phyloP scores from a whole-genome alignment of 2,888 invertebrate species.

The Eupithecia exiguata region DNA sequence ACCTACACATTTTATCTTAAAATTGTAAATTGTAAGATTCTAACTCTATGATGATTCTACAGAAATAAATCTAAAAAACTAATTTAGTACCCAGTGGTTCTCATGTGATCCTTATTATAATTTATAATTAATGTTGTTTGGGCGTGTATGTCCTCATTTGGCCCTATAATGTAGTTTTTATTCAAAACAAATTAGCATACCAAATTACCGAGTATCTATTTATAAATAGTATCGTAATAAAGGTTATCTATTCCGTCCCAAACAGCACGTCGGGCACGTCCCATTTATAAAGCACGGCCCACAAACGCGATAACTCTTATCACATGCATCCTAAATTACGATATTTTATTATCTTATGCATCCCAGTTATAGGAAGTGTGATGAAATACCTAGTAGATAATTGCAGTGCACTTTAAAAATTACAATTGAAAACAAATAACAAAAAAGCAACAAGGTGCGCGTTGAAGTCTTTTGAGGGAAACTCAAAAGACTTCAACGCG shows the following conservation, averaged over 20 bases:
- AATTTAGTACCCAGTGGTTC: too few species aligned
- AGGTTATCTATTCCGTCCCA: slow-evolving; percentile 18
- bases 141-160: too few species aligned
- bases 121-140: too few species aligned
- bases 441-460: too few species aligned
- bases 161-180: neutral
- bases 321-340: slow-evolving; percentile 38
- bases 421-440: neutral
- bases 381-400: neutral
- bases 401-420: neutral
- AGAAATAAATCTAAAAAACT: too few species aligned
- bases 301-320: slow-evolving; percentile 35
- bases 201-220: neutral
- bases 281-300: slow-evolving; percentile 32
- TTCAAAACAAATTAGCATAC: neutral
- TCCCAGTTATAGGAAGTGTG: neutral
- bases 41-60: too few species aligned
- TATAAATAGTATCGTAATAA: slow-evolving; percentile 15
- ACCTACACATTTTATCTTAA: too few species aligned
- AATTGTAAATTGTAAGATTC: too few species aligned
- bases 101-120: too few species aligned
- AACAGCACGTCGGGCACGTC: slow-evolving; percentile 42
- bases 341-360: slow-evolving; percentile 21
- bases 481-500: neutral
- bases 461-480: too few species aligned